Conservation (phyloP, 2,113 vertebrate species). For the Lycaon pictus region DNA sequence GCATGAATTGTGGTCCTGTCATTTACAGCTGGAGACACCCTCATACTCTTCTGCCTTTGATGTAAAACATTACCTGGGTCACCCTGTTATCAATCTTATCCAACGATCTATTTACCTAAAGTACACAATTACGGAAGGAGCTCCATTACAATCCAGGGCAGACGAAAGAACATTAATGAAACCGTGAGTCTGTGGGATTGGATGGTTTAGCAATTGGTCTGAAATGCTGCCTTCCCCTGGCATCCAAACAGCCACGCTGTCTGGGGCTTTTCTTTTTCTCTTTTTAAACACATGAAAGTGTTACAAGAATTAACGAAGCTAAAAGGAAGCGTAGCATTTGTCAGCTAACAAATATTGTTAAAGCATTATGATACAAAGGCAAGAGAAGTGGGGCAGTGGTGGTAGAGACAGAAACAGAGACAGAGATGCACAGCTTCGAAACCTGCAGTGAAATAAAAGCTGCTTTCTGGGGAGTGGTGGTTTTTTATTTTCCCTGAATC, state of each 20-base stretch:
- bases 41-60: constrained; percentile 60
- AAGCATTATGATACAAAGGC: neutral
- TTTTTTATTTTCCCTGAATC: constrained; percentile 70
- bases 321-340: constrained; percentile 57
- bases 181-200: neutral
- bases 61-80: constrained; percentile 74
- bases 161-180: constrained; percentile 48
- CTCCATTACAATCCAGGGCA: constrained; percentile 54
- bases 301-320: constrained; percentile 69
- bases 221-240: constrained; percentile 59
- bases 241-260: constrained; percentile 41
- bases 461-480: constrained; percentile 65
- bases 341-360: constrained; percentile 58
- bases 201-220: constrained; percentile 62
- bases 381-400: neutral
- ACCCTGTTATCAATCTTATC: constrained; percentile 79
- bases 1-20: constrained; percentile 54
- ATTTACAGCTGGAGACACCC: constrained; percentile 73
- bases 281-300: constrained; percentile 69
- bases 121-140: constrained; percentile 72
- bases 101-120: constrained; percentile 79
- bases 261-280: constrained; percentile 43
- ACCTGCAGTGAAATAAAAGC: constrained; percentile 66
- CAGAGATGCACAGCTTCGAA: constrained; percentile 57
- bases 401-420: too few relatives aligned